Evolutionary conservation across 1,140 invertebrate species (phyloP), one percentile per base, ranked within the genome.

Genomic region (Paraescarpia echinospica): DNA sequence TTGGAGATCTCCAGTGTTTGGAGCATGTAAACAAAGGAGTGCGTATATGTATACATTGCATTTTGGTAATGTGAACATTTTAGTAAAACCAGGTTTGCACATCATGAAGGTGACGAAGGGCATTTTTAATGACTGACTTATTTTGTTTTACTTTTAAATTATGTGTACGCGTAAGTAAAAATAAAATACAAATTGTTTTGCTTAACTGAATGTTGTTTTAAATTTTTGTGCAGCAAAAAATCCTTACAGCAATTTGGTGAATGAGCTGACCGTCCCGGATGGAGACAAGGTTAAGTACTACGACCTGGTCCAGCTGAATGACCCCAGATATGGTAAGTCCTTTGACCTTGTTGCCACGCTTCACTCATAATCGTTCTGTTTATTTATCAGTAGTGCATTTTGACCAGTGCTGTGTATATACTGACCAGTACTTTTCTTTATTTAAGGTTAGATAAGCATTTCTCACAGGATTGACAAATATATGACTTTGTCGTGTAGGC

Each of bases 311-410:
- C 96, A 90, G 96, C 98, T 95, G 97, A 97, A 94, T 41, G 96
- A 96, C 93, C 95, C 96, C 93, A 97, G 98, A 97, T 98, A 98
- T 97, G 97, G 98, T 98, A 97, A 97, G 96, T 95, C 89, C 89
- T 91, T 93, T 33, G 77, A 18, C 14, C 5, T 34, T 41, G n/a
- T 92, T 88, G 34, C 33, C 33, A 92, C 33, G 14, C 90, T 41
- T 41, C 8, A 22, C n/a, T 41, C 31, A 34, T 33, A 90, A 12
- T 34, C 0, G 22, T 34, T 90, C 90, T 90, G 14, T 34, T 90
- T 27, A 77, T 27, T 31, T 12, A 31, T 51, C 48, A 51, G 18
- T 51, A 18, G 48, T 18, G 18, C n/a, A n/a, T n/a, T n/a, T 51
- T 51, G 18, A 51, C 48, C 8, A 9, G 48, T 51, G 8, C n/a